Conservation (phyloP, 2,113 vertebrate species). For the Dissostichus mawsoni region DNA sequence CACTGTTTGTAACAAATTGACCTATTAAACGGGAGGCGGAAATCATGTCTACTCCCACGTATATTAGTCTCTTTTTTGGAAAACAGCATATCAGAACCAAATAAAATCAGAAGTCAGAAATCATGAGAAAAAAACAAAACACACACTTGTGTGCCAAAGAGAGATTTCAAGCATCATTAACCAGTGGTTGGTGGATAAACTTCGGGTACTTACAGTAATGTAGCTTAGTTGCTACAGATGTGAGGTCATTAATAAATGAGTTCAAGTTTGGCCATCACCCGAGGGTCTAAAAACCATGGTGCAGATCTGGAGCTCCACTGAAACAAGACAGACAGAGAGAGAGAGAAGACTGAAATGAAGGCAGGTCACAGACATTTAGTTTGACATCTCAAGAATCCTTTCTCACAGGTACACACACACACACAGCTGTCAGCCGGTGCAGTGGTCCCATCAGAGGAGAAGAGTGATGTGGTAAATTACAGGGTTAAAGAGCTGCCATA, state of each 20-base stretch:
- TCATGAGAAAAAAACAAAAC: no score
- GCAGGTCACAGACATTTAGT: slow-evolving; percentile 40
- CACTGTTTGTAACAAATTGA: no score
- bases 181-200: background rate
- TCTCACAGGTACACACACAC: slow-evolving; percentile 40
- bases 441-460: slow-evolving; percentile 59
- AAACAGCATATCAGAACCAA: no score
- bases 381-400: slow-evolving; percentile 62
- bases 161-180: no score
- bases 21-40: no score
- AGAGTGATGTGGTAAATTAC: slow-evolving; percentile 79
- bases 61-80: no score
- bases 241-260: background rate
- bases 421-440: slow-evolving; percentile 52
- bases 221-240: background rate
- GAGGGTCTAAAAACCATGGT: background rate
- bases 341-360: slow-evolving; percentile 1
- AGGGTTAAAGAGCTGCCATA: slow-evolving; percentile 75
- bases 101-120: no score
- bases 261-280: background rate
- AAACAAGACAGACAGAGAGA: background rate
- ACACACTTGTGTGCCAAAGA: no score
- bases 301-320: no score
- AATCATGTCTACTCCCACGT: no score
- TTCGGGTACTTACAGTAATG: slow-evolving; percentile 12